Evolutionary conservation across 2,113 vertebrate species (phyloP).

Genomic region (Cercopithecus mona): DNA sequence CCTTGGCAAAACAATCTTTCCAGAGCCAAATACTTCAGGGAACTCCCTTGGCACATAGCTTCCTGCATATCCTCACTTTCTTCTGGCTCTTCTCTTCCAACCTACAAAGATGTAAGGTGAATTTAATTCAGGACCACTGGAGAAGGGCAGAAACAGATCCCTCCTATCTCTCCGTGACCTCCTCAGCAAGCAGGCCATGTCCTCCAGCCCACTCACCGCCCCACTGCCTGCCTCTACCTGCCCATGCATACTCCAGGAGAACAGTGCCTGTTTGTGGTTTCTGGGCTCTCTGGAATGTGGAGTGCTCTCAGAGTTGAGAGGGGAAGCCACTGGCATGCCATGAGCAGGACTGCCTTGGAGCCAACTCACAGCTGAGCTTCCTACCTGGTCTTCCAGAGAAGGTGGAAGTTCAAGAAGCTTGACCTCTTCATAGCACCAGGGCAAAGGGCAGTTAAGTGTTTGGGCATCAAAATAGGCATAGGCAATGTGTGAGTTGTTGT

Average conservation of each 20-base stretch:
- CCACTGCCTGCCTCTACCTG: not conserved
- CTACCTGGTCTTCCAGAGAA: not conserved
- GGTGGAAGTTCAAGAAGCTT: not conserved
- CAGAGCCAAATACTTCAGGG: not conserved
- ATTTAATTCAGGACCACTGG: not conserved
- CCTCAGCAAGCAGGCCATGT: not conserved
- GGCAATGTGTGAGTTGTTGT: not conserved
- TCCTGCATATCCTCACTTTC: not conserved
- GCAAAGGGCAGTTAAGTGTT: not conserved
- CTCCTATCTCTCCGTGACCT: not conserved
- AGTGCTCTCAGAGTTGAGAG: not conserved
- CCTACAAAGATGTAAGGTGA: not conserved
- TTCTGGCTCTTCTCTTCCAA: not conserved
- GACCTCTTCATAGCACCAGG: not conserved
- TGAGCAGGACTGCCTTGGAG: not conserved
- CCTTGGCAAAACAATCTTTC: not conserved
- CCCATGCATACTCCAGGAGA: not conserved
- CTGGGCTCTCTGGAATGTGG: not conserved
- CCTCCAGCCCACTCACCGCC: not conserved
- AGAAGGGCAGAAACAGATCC: not conserved
- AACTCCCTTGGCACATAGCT: not conserved
- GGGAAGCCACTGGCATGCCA: not conserved
- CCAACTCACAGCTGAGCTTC: not conserved
- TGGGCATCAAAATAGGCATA: too few relatives aligned
- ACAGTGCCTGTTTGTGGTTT: too few relatives aligned